phyloP scores from a whole-genome alignment of 1,140 invertebrate genomes.

The Drosophila ohnishii region DNA sequence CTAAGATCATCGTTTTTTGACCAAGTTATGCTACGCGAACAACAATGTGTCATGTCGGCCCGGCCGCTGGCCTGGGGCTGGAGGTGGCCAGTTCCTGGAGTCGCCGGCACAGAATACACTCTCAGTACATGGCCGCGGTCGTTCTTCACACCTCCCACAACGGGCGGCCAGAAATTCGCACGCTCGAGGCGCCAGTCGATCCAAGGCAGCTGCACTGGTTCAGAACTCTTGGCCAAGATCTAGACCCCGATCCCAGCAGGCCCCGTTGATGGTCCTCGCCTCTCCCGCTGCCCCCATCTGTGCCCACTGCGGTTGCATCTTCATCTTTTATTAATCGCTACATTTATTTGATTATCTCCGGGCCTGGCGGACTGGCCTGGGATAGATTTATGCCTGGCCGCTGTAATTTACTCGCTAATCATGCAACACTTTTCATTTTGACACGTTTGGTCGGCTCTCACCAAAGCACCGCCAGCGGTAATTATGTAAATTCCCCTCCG shows the following conservation, averaged over 20 bases:
- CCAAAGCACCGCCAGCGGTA: conserved; percentile 75
- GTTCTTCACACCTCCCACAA: conserved; percentile 77
- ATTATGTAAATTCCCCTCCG: conserved; percentile 70
- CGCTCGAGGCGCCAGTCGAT: conserved; percentile 71
- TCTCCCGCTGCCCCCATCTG: background rate
- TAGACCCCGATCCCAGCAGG: conserved; percentile 30
- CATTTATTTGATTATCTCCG: conserved; percentile 77
- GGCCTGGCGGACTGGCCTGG: conserved; percentile 17
- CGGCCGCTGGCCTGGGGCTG: conserved; percentile 46
- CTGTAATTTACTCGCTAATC: conserved; percentile 77
- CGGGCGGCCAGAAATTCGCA: conserved; percentile 54
- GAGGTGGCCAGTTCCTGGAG: conserved; percentile 44
- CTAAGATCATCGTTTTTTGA: conserved; percentile 60
- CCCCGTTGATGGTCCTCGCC: conserved; percentile 33
- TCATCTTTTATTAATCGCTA: conserved; percentile 76
- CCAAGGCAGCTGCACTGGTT: conserved; percentile 49
- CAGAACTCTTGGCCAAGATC: conserved; percentile 21
- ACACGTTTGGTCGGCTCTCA: conserved; percentile 72
- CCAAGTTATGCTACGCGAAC: conserved; percentile 68
- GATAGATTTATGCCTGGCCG: conserved; percentile 67
- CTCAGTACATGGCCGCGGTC: conserved; percentile 7
- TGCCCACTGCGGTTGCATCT: conserved; percentile 55
- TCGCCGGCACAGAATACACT: conserved; percentile 19
- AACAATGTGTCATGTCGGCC: conserved; percentile 71
- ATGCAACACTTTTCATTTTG: conserved; percentile 81